Evolutionary conservation across 2,113 vertebrate genomes (phyloP).

Genomic region (Sarotherodon lohbergeri): DNA sequence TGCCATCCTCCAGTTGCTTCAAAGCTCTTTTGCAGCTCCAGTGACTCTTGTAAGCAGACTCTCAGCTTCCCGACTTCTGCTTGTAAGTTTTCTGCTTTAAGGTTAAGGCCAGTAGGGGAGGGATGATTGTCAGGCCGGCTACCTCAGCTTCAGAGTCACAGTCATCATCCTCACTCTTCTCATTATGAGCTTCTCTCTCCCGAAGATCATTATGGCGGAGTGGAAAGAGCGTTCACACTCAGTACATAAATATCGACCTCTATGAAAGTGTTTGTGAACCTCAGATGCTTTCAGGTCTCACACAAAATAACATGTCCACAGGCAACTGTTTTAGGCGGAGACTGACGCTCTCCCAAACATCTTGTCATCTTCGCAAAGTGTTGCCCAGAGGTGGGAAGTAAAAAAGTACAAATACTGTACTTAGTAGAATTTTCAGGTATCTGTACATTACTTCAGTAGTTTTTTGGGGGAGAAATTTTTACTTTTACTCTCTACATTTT

Average conservation of each 20-base stretch:
- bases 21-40: neutral
- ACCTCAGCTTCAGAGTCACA: neutral
- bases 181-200: neutral
- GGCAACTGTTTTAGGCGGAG: accelerated
- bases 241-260: no score
- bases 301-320: neutral
- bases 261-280: neutral
- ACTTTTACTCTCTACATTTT: no score
- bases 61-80: neutral
- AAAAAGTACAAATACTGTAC: neutral
- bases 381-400: neutral
- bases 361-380: accelerated
- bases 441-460: neutral
- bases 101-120: neutral
- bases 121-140: neutral
- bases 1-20: neutral
- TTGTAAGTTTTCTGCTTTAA: neutral
- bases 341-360: neutral
- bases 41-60: neutral
- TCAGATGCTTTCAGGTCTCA: neutral
- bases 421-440: neutral
- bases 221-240: neutral
- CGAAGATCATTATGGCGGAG: accelerated
- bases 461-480: no score
- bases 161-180: neutral